Percentiles rank a stretch among this genome's conserved stretches.
phyloP scores from a whole-genome alignment of 2,113 vertebrate genomes.

The Neogale vison region DNA sequence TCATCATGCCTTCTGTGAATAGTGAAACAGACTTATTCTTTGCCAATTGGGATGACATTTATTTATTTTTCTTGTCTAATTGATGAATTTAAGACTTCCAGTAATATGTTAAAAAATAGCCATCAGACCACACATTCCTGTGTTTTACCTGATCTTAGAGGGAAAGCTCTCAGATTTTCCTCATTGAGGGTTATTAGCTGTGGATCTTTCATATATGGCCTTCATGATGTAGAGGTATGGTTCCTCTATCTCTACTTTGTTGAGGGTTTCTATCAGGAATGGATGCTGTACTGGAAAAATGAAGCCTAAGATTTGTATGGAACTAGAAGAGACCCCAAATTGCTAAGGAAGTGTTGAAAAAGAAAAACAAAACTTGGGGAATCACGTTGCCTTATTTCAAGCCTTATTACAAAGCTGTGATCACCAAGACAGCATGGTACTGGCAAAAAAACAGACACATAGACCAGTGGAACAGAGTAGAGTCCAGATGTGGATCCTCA shows the following conservation, averaged over 20 bases:
- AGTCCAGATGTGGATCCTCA: too few relatives aligned
- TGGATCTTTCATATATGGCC: neutral
- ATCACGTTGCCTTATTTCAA: too few relatives aligned
- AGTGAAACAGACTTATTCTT: neutral
- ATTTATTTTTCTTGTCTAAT: neutral
- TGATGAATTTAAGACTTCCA: neutral
- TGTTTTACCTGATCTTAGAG: neutral
- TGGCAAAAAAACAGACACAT: too few relatives aligned
- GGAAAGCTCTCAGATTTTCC: neutral
- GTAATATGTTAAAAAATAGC: neutral
- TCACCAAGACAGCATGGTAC: too few relatives aligned
- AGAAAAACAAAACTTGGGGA: too few relatives aligned
- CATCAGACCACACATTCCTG: neutral
- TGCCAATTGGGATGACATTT: neutral
- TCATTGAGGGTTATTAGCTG: neutral
- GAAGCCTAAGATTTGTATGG: too few relatives aligned
- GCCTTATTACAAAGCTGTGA: too few relatives aligned
- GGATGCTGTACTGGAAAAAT: too few relatives aligned
- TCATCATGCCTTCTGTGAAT: neutral
- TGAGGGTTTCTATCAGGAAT: neutral
- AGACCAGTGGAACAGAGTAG: too few relatives aligned
- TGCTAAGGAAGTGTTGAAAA: too few relatives aligned
- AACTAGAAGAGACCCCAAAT: too few relatives aligned
- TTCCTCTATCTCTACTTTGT: neutral
- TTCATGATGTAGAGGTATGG: neutral